Evolutionary conservation across 2,797 vertebrate species (phyloP).

Genomic region (Gila robusta): DNA sequence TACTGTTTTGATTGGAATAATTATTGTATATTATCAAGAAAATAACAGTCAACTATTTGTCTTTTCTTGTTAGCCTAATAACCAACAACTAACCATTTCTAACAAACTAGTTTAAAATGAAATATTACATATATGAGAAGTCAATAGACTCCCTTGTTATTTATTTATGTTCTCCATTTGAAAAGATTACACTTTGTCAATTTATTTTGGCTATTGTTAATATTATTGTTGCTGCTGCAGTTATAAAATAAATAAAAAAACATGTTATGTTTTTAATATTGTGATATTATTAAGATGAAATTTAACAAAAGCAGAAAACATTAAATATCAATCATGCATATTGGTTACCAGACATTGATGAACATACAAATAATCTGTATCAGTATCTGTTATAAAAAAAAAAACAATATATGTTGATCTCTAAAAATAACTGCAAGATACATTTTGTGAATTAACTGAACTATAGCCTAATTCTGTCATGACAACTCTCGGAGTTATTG

Average conservation of each 20-base stretch:
- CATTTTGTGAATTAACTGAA: background rate
- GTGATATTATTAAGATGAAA: too few species aligned
- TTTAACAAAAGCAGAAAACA: background rate
- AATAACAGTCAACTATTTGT: background rate
- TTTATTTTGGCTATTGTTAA: background rate
- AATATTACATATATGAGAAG: background rate
- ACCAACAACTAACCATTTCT: background rate
- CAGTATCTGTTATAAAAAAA: background rate
- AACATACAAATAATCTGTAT: background rate
- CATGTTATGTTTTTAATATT: too few species aligned
- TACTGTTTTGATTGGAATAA: background rate
- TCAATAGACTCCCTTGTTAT: background rate
- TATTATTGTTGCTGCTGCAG: background rate
- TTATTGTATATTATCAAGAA: background rate
- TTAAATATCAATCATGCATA: background rate
- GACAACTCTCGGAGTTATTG: too few species aligned
- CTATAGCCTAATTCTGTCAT: too few species aligned
- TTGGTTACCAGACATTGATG: background rate
- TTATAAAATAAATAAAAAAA: too few species aligned
- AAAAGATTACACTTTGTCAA: background rate
- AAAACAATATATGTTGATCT: background rate
- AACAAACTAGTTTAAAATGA: background rate
- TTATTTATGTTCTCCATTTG: background rate
- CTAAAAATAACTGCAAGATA: background rate
- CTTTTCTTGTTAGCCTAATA: background rate